phyloP scores from a whole-genome alignment of 2,113 vertebrate genomes.

The Mastomys coucha region DNA sequence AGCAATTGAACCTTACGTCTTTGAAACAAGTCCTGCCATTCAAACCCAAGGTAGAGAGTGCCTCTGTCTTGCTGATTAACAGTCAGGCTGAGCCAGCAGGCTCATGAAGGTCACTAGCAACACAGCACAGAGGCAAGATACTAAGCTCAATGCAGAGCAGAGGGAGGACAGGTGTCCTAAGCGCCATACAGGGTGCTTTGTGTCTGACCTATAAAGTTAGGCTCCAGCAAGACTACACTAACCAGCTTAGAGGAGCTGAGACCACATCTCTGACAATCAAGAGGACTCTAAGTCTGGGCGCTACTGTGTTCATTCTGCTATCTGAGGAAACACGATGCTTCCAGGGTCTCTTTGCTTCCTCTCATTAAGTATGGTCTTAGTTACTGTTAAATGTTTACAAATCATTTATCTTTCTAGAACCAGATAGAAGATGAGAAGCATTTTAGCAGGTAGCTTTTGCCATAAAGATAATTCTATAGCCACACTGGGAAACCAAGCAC shows the following conservation, averaged over 20 bases:
- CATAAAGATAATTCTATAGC: not conserved
- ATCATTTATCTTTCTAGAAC: not conserved
- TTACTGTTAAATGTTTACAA: not conserved
- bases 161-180: not conserved
- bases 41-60: not conserved
- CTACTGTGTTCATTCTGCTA: not conserved
- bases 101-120: not conserved
- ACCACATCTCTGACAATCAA: not conserved
- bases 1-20: accelerated
- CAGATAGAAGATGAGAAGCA: not conserved
- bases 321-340: not conserved
- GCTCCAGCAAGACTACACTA: not conserved
- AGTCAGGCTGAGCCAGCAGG: not conserved
- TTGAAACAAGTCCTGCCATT: not conserved
- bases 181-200: not conserved
- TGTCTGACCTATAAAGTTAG: not conserved
- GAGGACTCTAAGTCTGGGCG: not conserved
- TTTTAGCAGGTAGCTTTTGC: not conserved
- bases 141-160: not conserved
- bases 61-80: not conserved
- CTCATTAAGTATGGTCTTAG: not conserved
- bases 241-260: not conserved
- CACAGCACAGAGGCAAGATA: not conserved
- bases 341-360: not conserved
- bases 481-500: not conserved